A percentile compares a stretch with the other conserved stretches of the same genome.
Conservation (phyloP, 2,113 vertebrate species). For the Petaurus breviceps region DNA sequence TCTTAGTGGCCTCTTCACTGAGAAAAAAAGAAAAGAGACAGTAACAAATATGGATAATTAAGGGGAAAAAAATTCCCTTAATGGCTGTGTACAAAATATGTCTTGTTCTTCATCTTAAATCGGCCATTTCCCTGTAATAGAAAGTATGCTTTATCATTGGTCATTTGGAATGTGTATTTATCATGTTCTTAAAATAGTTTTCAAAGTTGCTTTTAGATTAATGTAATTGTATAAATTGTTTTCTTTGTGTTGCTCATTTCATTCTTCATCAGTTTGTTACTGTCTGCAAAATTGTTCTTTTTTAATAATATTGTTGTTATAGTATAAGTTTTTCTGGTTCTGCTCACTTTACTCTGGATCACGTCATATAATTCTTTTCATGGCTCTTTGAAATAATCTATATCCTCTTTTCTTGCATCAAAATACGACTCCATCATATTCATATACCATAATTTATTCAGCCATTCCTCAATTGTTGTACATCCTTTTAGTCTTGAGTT, state of each 20-base stretch:
- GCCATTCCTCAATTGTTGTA: not conserved
- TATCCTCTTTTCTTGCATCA: not conserved
- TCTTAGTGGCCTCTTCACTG: not conserved
- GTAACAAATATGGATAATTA: not conserved
- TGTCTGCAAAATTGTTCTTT: not conserved
- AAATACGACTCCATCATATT: not conserved
- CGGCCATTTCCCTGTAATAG: not conserved
- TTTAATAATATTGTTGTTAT: not conserved
- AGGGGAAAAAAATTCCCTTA: not conserved
- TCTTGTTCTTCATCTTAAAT: not conserved
- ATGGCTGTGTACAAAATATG: not conserved
- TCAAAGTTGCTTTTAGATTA: not conserved
- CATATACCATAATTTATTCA: too few relatives aligned
- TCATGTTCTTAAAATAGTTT: not conserved
- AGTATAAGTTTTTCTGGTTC: not conserved
- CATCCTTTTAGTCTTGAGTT: not conserved
- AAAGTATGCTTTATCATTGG: not conserved
- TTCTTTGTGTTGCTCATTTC: not conserved
- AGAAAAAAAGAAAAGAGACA: not conserved
- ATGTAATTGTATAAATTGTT: not conserved
- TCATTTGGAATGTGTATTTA: not conserved
- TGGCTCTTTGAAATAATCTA: not conserved
- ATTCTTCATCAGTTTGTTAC: not conserved
- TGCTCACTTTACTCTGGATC: not conserved
- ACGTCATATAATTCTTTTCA: not conserved